phyloP scores from a whole-genome alignment of 2,113 vertebrate species.

The Pygoscelis antarcticus region DNA sequence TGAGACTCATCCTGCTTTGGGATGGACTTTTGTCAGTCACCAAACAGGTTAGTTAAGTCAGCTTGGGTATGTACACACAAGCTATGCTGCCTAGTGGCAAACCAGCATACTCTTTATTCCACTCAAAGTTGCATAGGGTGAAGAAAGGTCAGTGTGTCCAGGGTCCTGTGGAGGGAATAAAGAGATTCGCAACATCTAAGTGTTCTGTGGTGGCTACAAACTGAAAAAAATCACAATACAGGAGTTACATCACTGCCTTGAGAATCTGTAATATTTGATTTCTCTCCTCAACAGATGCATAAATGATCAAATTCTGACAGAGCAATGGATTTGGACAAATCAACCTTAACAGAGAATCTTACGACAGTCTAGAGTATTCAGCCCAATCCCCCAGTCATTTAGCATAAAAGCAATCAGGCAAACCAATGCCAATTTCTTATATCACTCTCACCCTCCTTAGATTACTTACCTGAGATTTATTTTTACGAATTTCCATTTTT shows the following conservation, averaged over 20 bases:
- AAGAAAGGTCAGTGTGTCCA: not conserved
- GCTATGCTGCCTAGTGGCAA: not conserved
- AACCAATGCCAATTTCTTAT: not conserved
- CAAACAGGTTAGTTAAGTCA: not conserved
- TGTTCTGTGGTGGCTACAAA: not conserved
- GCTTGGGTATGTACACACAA: not conserved
- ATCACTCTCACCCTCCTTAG: not conserved
- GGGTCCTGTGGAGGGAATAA: not conserved
- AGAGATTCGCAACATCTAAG: not conserved
- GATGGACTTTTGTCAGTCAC: not conserved
- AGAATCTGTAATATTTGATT: not conserved
- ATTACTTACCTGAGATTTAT: not conserved
- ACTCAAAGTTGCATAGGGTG: not conserved
- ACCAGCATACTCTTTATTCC: not conserved
- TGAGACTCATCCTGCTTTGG: not conserved
- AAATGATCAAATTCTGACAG: slow-evolving; percentile 14
- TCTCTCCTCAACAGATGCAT: not conserved
- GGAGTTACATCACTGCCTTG: not conserved
- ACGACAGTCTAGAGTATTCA: not conserved
- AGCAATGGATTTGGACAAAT: slow-evolving; percentile 8
- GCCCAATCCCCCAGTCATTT: not conserved
- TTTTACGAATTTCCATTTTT: slow-evolving; percentile 13
- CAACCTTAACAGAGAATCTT: not conserved
- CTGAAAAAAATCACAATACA: not conserved
- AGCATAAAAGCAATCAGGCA: slow-evolving; percentile 22